Conservation (phyloP, 2,888 invertebrate genomes). For the Caradrina kadenii region DNA sequence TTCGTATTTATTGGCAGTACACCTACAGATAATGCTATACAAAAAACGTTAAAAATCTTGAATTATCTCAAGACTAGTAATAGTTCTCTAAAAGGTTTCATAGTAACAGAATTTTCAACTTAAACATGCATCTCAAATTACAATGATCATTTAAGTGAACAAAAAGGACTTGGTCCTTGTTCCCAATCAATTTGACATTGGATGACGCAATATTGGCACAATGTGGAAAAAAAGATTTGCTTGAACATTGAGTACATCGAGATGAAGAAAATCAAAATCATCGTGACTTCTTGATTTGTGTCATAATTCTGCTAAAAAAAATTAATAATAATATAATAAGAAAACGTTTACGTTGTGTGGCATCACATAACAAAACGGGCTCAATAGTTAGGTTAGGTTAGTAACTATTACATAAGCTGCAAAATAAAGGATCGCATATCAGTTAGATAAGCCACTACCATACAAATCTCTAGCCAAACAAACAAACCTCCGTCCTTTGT, state of each 20-base stretch:
- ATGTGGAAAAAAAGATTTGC: background rate
- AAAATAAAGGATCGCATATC: slow-evolving; percentile 15
- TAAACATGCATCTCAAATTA: too few species aligned
- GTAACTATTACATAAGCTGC: slow-evolving; percentile 19
- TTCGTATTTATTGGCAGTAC: background rate
- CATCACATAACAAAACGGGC: slow-evolving; percentile 13
- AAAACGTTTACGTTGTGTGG: background rate
- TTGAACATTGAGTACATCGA: background rate
- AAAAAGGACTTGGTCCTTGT: too few species aligned
- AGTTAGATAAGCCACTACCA: slow-evolving; percentile 27
- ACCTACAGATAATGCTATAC: background rate
- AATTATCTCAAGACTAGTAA: background rate
- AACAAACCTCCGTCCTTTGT: slow-evolving; percentile 7
- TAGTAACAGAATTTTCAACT: too few species aligned
- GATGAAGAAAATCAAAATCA: too few species aligned
- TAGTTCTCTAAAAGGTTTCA: too few species aligned
- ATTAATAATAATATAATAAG: background rate
- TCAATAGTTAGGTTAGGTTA: slow-evolving; percentile 40
- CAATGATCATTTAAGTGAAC: too few species aligned
- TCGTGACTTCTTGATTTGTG: too few species aligned
- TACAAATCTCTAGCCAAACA: slow-evolving; percentile 15
- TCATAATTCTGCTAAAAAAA: too few species aligned
- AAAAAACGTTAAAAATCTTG: background rate
- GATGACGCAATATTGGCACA: background rate
- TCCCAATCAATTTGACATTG: background rate